phyloP scores from a whole-genome alignment of 2,888 invertebrate species.

The Calephelis perditalis region DNA sequence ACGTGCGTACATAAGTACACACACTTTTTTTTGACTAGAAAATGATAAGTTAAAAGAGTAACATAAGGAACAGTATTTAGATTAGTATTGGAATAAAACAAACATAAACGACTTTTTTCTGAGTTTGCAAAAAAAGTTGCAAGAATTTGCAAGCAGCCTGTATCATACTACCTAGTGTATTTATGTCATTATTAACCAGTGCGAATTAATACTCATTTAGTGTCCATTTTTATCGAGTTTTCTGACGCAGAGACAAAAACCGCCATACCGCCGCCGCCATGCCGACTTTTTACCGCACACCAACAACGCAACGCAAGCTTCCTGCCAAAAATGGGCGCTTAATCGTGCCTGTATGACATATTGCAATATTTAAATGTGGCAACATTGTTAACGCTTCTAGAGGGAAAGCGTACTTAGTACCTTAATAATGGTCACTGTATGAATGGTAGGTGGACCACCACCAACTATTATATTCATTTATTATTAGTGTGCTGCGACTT shows the following conservation, averaged over 20 bases:
- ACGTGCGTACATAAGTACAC: too few relatives aligned
- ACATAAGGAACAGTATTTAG: too few relatives aligned
- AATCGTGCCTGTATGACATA: conserved; percentile 36
- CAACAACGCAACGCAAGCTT: conserved; percentile 35
- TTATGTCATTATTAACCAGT: conserved; percentile 77
- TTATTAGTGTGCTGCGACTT: too few relatives aligned
- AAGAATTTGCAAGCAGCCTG: conserved; percentile 40
- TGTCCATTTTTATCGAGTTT: conserved; percentile 64
- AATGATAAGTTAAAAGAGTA: too few relatives aligned
- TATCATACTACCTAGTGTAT: conserved; percentile 61
- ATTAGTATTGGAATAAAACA: too few relatives aligned
- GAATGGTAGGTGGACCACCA: too few relatives aligned
- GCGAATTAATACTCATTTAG: conserved; percentile 76
- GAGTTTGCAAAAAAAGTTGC: not conserved
- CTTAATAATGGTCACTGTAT: too few relatives aligned
- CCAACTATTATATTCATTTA: too few relatives aligned
- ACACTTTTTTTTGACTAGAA: too few relatives aligned
- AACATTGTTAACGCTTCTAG: conserved; percentile 24
- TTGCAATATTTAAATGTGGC: conserved; percentile 31
- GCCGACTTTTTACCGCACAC: conserved; percentile 41
- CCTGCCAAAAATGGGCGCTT: conserved; percentile 52
- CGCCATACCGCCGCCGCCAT: conserved; percentile 41
- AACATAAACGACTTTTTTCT: not conserved
- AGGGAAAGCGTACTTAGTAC: too few relatives aligned
- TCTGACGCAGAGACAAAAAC: conserved; percentile 53